These are phyloP conservation scores for Gambusia yucatana DNA, from an alignment of 2,797 vertebrate genomes.

Conservation along the genomic window DNA sequence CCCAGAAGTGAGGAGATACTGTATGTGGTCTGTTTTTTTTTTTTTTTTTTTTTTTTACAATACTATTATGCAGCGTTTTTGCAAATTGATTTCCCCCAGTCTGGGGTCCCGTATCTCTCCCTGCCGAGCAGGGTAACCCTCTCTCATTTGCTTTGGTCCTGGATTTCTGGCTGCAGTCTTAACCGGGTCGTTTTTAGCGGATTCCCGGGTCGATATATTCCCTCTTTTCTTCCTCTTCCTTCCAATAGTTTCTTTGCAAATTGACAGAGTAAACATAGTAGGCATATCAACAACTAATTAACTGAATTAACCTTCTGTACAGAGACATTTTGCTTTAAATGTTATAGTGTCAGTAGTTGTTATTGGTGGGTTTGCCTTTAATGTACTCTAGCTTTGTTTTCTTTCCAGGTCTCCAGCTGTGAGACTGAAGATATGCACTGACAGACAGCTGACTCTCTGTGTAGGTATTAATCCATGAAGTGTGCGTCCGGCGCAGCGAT, in stretches of 20 bases:
- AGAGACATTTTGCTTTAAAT: slow-evolving; percentile 76
- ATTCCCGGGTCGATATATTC: neutral
- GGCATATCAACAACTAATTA: slow-evolving; percentile 35
- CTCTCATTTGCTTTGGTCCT: slow-evolving; percentile 35
- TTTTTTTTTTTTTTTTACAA: slow-evolving; percentile 43
- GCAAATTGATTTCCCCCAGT: slow-evolving; percentile 42
- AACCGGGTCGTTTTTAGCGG: slow-evolving; percentile 15
- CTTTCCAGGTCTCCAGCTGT: slow-evolving; percentile 50
- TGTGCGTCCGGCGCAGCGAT: slow-evolving; percentile 49
- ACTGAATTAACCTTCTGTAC: slow-evolving; percentile 70
- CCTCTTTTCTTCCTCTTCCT: slow-evolving; percentile 1
- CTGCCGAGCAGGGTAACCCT: slow-evolving; percentile 68
- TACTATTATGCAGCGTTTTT: slow-evolving; percentile 62
- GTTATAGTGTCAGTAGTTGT: slow-evolving; percentile 63
- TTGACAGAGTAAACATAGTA: slow-evolving; percentile 40
- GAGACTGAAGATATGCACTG: slow-evolving; percentile 75
- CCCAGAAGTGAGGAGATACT: slow-evolving; percentile 82
- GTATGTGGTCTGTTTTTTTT: neutral
- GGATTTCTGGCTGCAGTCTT: slow-evolving; percentile 29
- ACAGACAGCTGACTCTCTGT: slow-evolving; percentile 52
- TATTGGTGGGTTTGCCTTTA: slow-evolving; percentile 44
- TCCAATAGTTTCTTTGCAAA: slow-evolving; percentile 32
- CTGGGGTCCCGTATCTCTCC: slow-evolving; percentile 60
- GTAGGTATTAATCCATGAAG: slow-evolving; percentile 51
- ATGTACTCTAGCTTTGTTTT: slow-evolving; percentile 48